Evolutionary conservation across 2,113 vertebrate genomes (phyloP), one percentile per base, ranked within the genome.

Genomic region (Leptosomus discolor): DNA sequence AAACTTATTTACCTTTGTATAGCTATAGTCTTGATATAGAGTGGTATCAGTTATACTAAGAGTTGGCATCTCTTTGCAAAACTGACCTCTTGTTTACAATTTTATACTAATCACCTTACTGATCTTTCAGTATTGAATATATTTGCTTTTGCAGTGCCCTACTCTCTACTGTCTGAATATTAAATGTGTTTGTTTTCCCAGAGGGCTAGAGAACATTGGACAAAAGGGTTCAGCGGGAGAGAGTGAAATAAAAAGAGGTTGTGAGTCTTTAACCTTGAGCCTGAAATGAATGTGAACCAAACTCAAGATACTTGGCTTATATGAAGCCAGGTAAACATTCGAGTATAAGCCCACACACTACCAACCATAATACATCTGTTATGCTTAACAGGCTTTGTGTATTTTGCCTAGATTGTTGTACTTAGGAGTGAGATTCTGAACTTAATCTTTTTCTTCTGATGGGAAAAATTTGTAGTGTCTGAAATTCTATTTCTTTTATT

Each of bases 171-270:
- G 98, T 99, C 99, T 99, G 99, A 99, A 99, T 98, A 99, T 98
- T 98, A 98, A 98, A 98, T 99, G 98, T 99, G 98, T 99, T 99
- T 99, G 99, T 99, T 99, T 99, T 98, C 99, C 98, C 99, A 99
- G 99, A 99, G 99, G 99, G 99, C 99, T 99, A 99, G 98, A 99
- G 98, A 99, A 98, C 99, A 98, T 99, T 99, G 99, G 99, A 99
- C 98, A 99, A 99, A 98, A 99, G 98, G 99, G 99, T 99, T 99
- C 99, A 99, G 98, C 99, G 99, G 99, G 99, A 99, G 99, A 99
- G 99, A 98, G 99, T 99, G 99, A 99, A 99, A 99, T 99, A 99
- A 98, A 98, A 98, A 98, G 99, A 99, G 99, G 99, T 99, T 99
- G 99, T 99, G 99, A 99, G 99, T 99, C 98, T 98, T 98, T 98